Base-by-base conservation (phyloP, 2,113 vertebrate genomes). In the Cranoglanis bouderius region DNA sequence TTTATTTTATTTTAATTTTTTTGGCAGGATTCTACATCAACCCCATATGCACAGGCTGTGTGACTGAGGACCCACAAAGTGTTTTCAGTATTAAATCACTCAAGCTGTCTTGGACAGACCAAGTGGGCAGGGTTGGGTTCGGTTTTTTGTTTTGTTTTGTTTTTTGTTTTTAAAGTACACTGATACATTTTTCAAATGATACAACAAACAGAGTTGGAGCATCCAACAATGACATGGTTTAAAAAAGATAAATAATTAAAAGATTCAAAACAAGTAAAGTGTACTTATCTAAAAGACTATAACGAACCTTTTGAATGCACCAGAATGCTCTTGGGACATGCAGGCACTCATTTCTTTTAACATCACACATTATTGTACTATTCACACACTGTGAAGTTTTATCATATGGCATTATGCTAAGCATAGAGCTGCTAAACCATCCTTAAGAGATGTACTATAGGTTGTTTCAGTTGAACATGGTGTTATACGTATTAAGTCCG, bases 11-110 rank as follows among this genome's bases (percentile, higher is more conserved):
- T 53, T 53, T 2, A 6, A 26, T 10, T 10, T 10, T 32, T 55
- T 46, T 40, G 82, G 61, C 38, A 84, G 82, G 61, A 43, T 63
- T 35, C 9, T 59, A 38, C 8, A 59, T 59, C 46, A 51, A 55
- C 32, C 18, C 46, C 32, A 29, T 16, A 40, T 35, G 65, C 65
- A 74, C 65, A 84, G 38, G 35, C n/a, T 78, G 46, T 38, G 46
- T 55, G n/a, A 18, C 82, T 91, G 89, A 90, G 35, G 89, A 87
- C 82, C 35, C 43, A 35, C 46, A 61, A 85, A 53, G 19, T 40
- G 3, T 35, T 72, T n/a, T 57, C 24, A 16, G 43, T 78, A 4
- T 78, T 51, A 38, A 72, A 85, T 53, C 81, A 57, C 7, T 26
- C 14, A 32, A 21, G 49, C 16, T 6, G 35, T 72, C 59, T 78